These are phyloP conservation scores for Cryptus viduatorius DNA, from an alignment of 2,888 invertebrate genomes.

Conservation along the genomic window DNA sequence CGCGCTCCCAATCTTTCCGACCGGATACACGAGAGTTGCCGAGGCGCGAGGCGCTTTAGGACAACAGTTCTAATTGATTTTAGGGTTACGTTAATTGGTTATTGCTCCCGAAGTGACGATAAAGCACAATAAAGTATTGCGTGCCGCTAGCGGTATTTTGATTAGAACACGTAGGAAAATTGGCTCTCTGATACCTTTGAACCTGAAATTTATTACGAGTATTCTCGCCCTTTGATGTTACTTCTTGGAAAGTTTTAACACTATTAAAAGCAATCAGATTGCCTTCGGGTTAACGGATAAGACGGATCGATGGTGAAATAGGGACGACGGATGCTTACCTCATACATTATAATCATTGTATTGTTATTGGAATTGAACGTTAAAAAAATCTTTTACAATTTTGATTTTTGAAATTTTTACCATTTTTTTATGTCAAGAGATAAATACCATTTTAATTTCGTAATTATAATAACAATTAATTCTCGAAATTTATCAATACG, in stretches of 20 bases:
- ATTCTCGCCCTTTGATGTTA: conserved; percentile 52
- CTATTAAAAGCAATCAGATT: conserved; percentile 2
- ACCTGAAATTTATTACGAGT: conserved; percentile 44
- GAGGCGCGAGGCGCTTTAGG: conserved; percentile 70
- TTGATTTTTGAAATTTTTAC: too few species aligned
- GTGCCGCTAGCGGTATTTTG: conserved; percentile 10
- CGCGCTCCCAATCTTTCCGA: conserved; percentile 35
- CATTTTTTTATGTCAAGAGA: too few species aligned
- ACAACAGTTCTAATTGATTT: conserved; percentile 80
- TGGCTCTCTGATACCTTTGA: conserved; percentile 35
- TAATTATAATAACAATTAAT: too few species aligned
- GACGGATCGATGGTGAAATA: not conserved
- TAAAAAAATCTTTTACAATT: not conserved
- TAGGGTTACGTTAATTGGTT: conserved; percentile 80
- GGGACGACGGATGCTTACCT: not conserved
- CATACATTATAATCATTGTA: not conserved
- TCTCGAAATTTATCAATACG: too few species aligned
- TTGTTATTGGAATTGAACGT: not conserved
- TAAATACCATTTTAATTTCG: too few species aligned
- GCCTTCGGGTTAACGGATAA: not conserved
- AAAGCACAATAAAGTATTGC: conserved; percentile 67
- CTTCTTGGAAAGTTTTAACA: conserved; percentile 35
- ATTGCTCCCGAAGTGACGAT: conserved; percentile 75
- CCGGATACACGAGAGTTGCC: conserved; percentile 38
- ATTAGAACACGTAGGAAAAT: not conserved